Evolutionary conservation across 37 sponge, comb jelly and placozoan genomes (phyloP).

Genomic region (Hormiphora californensis): DNA sequence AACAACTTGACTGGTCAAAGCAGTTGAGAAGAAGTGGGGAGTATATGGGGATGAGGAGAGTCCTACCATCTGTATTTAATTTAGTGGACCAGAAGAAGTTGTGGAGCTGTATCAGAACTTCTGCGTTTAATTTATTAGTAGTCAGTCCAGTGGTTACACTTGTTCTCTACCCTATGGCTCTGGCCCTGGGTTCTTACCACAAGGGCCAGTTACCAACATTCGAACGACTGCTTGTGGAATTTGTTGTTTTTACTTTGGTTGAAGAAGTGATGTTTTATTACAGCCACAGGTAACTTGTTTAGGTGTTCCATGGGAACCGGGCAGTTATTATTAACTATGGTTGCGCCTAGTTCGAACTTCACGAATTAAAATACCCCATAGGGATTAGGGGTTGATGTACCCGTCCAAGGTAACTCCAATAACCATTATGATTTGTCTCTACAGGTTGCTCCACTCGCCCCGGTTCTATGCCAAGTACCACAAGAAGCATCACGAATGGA

Average conservation of each 20-base stretch:
- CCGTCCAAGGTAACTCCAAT: too few species aligned
- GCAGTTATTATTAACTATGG: too few species aligned
- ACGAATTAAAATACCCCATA: too few species aligned
- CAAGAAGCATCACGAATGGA: constrained; percentile 94
- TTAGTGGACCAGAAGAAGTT: constrained; percentile 65
- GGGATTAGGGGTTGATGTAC: too few species aligned
- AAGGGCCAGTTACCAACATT: constrained; percentile 69
- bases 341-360: too few species aligned
- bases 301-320: too few species aligned
- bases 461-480: constrained; percentile 80
- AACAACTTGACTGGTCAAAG: too few species aligned
- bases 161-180: constrained; percentile 56
- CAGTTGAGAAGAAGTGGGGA: too few species aligned
- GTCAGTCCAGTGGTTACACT: constrained; percentile 58
- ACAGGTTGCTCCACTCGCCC: constrained; percentile 69
- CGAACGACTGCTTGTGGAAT: constrained; percentile 57
- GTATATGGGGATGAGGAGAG: too few species aligned
- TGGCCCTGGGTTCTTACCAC: constrained; percentile 26
- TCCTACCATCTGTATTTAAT: too few species aligned
- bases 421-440: background rate
- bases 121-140: constrained; percentile 61
- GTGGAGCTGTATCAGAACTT: constrained; percentile 55
- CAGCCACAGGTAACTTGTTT: constrained; percentile 89
- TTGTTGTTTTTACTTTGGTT: constrained; percentile 57
- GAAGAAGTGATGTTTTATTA: constrained; percentile 79